Percentiles rank a stretch among this genome's conserved stretches.
Conservation (phyloP, 2,888 invertebrate species). For the Lissocephala sabroskyi region DNA sequence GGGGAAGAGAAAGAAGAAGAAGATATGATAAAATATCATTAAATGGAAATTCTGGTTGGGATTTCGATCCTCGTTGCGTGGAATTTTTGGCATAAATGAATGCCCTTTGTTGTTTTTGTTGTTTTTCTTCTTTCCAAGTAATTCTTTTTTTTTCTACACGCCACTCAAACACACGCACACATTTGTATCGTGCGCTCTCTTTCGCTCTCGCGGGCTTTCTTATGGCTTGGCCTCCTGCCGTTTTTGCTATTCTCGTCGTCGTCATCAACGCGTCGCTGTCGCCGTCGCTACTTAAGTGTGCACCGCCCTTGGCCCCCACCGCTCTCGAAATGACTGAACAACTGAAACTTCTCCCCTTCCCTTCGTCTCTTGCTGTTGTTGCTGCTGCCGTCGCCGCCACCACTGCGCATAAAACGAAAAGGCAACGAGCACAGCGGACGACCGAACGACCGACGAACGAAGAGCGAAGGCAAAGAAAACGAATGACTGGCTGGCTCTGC, state of each 20-base stretch:
- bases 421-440: too few relatives aligned
- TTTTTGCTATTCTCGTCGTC: constrained; percentile 57
- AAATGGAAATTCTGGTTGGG: background rate
- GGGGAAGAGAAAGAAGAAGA: too few relatives aligned
- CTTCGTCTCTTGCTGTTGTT: constrained; percentile 6
- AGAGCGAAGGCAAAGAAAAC: too few relatives aligned
- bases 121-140: constrained; percentile 48
- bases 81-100: constrained; percentile 37
- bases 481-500: constrained; percentile 1
- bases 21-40: background rate
- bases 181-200: constrained; percentile 28
- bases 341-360: background rate
- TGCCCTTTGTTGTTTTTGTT: constrained; percentile 58
- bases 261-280: constrained; percentile 38
- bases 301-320: constrained; percentile 7
- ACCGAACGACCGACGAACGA: too few relatives aligned
- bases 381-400: too few relatives aligned
- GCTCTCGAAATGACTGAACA: too few relatives aligned
- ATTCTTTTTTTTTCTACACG: constrained; percentile 31
- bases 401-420: too few relatives aligned
- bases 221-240: too few relatives aligned
- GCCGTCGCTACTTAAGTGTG: constrained; percentile 47
- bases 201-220: too few relatives aligned
- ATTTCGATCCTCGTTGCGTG: background rate
- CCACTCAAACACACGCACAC: constrained; percentile 12